Conservation (phyloP, 2,888 invertebrate genomes). For the Rugalucina vietnamica region DNA sequence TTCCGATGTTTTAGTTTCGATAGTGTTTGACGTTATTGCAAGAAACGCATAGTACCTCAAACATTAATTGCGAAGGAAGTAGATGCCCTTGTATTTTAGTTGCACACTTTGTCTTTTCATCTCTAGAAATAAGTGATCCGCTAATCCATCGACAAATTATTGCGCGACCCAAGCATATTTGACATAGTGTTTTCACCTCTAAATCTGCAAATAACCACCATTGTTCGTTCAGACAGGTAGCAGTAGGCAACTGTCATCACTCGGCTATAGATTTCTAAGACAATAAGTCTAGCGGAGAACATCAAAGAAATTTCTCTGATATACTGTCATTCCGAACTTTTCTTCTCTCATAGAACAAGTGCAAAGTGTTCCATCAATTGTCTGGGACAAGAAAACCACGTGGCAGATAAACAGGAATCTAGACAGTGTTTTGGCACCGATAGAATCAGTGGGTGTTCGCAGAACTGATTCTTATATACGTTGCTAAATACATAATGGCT, state of each 20-base stretch:
- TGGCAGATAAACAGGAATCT: neutral
- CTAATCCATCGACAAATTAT: too few relatives aligned
- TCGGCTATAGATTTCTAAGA: neutral
- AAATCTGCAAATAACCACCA: neutral
- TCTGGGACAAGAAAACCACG: conserved; percentile 9
- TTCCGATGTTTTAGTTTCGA: too few relatives aligned
- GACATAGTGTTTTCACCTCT: neutral
- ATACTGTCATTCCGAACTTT: conserved; percentile 25
- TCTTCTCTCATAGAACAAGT: conserved; percentile 2
- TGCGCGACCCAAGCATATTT: neutral
- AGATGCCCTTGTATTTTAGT: too few relatives aligned
- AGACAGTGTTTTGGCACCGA: conserved; percentile 11
- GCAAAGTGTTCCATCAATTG: conserved; percentile 20
- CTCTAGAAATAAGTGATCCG: too few relatives aligned
- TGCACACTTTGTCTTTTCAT: too few relatives aligned
- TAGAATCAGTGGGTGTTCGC: conserved; percentile 12
- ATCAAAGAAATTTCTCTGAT: conserved; percentile 18
- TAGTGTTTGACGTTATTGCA: too few relatives aligned
- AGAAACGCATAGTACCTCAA: too few relatives aligned
- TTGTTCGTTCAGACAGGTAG: neutral
- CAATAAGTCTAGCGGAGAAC: conserved; percentile 17
- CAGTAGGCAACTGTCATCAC: conserved; percentile 13
- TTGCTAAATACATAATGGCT: neutral
- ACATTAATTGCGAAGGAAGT: too few relatives aligned
- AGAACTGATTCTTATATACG: neutral